A percentile compares a stretch with the other conserved stretches of the same genome.
Evolutionary conservation across 2,113 vertebrate species (phyloP).

Genomic region (Labeo rohita): DNA sequence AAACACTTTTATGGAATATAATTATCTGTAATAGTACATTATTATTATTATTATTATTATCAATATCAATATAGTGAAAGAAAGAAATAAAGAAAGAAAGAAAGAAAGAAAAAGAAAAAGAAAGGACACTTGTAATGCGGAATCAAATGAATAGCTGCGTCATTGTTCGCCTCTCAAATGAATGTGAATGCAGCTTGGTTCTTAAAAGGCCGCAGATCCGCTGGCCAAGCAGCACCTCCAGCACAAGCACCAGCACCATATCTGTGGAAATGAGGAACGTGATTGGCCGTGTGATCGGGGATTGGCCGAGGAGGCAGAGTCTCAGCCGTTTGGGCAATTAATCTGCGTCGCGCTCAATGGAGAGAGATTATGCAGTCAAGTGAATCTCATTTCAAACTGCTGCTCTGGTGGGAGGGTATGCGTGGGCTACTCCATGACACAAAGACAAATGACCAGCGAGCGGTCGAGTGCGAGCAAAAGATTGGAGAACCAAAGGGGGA

Average conservation of each 20-base stretch:
- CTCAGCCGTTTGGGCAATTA: constrained; percentile 70
- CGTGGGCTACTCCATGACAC: constrained; percentile 2
- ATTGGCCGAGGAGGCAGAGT: background rate
- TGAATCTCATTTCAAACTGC: constrained; percentile 75
- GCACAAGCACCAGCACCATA: background rate
- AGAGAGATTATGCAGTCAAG: constrained; percentile 72
- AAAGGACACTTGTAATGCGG: too few species aligned
- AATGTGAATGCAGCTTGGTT: background rate
- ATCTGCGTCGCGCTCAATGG: constrained; percentile 73
- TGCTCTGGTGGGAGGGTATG: constrained; percentile 52
- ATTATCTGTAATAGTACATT: too few species aligned
- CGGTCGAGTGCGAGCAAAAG: background rate
- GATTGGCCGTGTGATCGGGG: background rate
- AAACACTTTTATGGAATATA: background rate
- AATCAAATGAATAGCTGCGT: too few species aligned
- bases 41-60: too few species aligned
- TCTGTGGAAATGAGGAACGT: background rate
- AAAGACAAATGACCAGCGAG: constrained; percentile 44
- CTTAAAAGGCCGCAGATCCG: background rate
- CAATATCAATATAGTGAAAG: too few species aligned
- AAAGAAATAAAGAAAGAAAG: too few species aligned
- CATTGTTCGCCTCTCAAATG: background rate
- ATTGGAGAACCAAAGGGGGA: constrained; percentile 3
- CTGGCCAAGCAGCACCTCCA: background rate
- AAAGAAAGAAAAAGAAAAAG: too few species aligned